Evolutionary conservation across 2,888 invertebrate species (phyloP).

Genomic region (Drosophila anomalata): DNA sequence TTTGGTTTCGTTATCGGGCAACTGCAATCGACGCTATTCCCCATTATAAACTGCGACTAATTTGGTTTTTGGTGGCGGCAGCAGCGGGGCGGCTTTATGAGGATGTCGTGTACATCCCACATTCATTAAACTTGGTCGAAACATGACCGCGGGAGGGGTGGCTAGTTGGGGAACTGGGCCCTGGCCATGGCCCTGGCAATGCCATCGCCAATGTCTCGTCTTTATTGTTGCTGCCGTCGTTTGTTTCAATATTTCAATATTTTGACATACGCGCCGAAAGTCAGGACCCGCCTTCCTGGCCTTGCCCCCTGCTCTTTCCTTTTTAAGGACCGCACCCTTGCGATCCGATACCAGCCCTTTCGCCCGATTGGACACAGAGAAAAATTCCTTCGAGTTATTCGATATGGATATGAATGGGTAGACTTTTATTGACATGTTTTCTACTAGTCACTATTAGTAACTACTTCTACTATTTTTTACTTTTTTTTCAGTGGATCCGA

Average conservation of each 20-base stretch:
- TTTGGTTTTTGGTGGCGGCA: slow-evolving; percentile 53
- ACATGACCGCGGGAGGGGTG: slow-evolving; percentile 17
- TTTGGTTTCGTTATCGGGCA: slow-evolving; percentile 50
- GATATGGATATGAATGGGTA: no score
- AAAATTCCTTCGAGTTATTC: neutral
- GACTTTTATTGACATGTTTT: no score
- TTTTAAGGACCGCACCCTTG: slow-evolving; percentile 18
- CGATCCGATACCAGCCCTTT: slow-evolving; percentile 34
- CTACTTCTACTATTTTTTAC: no score
- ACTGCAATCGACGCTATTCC: slow-evolving; percentile 58
- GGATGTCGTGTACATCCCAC: slow-evolving; percentile 73
- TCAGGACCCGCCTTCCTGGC: slow-evolving; percentile 40
- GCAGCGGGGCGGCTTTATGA: slow-evolving; percentile 57
- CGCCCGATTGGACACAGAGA: neutral
- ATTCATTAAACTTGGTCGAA: slow-evolving; percentile 65
- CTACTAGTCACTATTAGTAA: no score
- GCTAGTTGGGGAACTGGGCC: slow-evolving; percentile 9
- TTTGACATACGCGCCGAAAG: slow-evolving; percentile 76
- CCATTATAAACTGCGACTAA: slow-evolving; percentile 55
- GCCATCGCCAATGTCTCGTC: slow-evolving; percentile 25
- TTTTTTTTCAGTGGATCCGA: slow-evolving; percentile 12
- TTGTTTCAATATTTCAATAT: slow-evolving; percentile 76
- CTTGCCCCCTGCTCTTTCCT: slow-evolving; percentile 7
- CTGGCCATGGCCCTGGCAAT: slow-evolving; percentile 32
- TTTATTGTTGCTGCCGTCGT: slow-evolving; percentile 48